These are phyloP conservation scores for Antechinus stuartii DNA, from an alignment of 2,113 vertebrate genomes.

Conservation along the genomic window DNA sequence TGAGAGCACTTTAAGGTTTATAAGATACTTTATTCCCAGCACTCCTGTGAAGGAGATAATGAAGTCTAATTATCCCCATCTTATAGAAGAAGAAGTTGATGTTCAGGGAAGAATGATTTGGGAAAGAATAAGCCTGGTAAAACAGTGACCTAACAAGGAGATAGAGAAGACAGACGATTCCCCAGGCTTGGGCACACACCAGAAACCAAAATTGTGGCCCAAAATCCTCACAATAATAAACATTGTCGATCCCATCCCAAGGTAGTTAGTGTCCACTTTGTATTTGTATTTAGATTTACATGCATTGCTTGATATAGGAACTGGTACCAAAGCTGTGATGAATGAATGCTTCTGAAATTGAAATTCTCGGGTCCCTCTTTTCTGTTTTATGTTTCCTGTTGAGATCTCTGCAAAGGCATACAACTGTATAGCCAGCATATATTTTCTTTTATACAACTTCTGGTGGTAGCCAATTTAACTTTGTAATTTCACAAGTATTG, in stretches of 20 bases:
- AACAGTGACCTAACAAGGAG: neutral
- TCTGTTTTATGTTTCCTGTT: neutral
- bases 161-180: neutral
- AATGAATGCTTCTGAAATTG: neutral
- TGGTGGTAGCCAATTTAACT: slow-evolving; percentile 51
- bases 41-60: neutral
- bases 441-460: slow-evolving; percentile 31
- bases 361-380: neutral
- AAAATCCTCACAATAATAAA: neutral
- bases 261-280: neutral
- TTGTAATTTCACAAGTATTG: slow-evolving; percentile 61
- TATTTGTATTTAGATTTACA: neutral
- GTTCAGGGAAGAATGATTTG: neutral
- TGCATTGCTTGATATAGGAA: neutral
- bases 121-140: neutral
- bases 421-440: neutral
- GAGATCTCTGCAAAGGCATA: neutral
- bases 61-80: neutral
- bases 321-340: neutral
- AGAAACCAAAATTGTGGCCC: neutral
- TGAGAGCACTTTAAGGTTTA: neutral
- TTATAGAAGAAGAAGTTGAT: neutral
- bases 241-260: neutral
- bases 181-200: neutral
- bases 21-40: neutral